Evolutionary conservation across 2,797 vertebrate species (phyloP).

Genomic region (Sorex maritimensis): DNA sequence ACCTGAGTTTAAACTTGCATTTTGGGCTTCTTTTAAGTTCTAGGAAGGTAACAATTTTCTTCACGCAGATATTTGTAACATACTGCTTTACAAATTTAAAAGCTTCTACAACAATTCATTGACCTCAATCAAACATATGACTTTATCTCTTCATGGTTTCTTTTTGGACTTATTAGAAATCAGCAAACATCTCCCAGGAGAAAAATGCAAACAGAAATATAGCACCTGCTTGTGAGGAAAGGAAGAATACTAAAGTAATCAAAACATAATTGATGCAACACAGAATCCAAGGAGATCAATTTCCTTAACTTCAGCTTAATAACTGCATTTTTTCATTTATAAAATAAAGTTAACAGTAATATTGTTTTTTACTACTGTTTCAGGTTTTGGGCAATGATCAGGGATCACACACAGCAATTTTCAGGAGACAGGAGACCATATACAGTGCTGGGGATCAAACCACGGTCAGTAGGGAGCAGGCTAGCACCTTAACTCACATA

Average conservation of each 20-base stretch:
- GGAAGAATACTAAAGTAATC: neutral
- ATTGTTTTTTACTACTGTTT: too few species aligned
- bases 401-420: too few species aligned
- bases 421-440: too few species aligned
- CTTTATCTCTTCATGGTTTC: constrained; percentile 2
- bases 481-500: too few species aligned
- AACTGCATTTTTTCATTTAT: constrained; percentile 55
- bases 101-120: constrained; percentile 12
- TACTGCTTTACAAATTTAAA: constrained; percentile 4
- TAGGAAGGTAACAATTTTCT: constrained; percentile 25
- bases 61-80: neutral
- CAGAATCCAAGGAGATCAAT: too few species aligned
- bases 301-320: constrained; percentile 6
- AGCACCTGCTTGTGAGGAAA: neutral
- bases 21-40: neutral
- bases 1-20: neutral
- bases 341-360: neutral
- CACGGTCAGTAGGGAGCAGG: too few species aligned
- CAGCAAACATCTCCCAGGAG: constrained; percentile 7
- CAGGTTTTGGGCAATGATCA: too few species aligned
- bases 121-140: constrained; percentile 17
- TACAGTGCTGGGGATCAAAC: too few species aligned
- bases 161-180: neutral
- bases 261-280: neutral
- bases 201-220: constrained; percentile 57